Evolutionary conservation across 1,140 invertebrate species (phyloP).

Genomic region (Drosophila ironensis): DNA sequence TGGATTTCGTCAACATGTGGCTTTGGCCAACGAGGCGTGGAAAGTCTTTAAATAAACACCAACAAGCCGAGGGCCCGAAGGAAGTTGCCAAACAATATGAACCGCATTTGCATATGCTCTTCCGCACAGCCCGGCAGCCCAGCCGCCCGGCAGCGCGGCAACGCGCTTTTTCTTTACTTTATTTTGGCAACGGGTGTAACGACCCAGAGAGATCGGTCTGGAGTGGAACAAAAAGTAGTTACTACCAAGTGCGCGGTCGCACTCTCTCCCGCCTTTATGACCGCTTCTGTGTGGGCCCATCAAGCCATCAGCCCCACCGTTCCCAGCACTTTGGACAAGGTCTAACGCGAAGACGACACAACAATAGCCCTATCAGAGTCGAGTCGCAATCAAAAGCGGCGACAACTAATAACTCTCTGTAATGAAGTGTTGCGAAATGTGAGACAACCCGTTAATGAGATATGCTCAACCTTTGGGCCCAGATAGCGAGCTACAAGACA

Average conservation of each 20-base stretch:
- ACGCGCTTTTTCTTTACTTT: neutral
- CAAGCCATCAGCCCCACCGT: neutral
- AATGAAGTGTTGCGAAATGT: slow-evolving; percentile 69
- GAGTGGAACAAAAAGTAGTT: slow-evolving; percentile 36
- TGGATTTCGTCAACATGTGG: slow-evolving; percentile 75
- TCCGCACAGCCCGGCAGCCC: slow-evolving; percentile 5
- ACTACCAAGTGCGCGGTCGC: slow-evolving; percentile 16
- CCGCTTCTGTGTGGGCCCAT: slow-evolving; percentile 51
- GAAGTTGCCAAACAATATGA: slow-evolving; percentile 69
- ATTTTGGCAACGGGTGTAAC: slow-evolving; percentile 53
- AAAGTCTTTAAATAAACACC: slow-evolving; percentile 74
- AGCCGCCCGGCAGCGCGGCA: too few species aligned
- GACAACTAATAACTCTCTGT: slow-evolving; percentile 57
- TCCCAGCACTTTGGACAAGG: slow-evolving; percentile 42
- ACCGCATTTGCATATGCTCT: slow-evolving; percentile 63
- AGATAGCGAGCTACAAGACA: neutral
- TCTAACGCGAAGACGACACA: slow-evolving; percentile 37
- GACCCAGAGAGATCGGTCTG: slow-evolving; percentile 47
- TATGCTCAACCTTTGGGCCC: slow-evolving; percentile 26
- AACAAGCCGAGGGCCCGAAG: slow-evolving; percentile 21
- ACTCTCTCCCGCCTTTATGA: slow-evolving; percentile 24
- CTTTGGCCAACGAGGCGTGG: slow-evolving; percentile 65
- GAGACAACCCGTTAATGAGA: slow-evolving; percentile 61
- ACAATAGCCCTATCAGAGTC: slow-evolving; percentile 70
- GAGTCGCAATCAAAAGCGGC: neutral